Evolutionary conservation across 2,888 invertebrate genomes (phyloP), one percentile per base, ranked within the genome.

Genomic region (Eristalis arbustorum): DNA sequence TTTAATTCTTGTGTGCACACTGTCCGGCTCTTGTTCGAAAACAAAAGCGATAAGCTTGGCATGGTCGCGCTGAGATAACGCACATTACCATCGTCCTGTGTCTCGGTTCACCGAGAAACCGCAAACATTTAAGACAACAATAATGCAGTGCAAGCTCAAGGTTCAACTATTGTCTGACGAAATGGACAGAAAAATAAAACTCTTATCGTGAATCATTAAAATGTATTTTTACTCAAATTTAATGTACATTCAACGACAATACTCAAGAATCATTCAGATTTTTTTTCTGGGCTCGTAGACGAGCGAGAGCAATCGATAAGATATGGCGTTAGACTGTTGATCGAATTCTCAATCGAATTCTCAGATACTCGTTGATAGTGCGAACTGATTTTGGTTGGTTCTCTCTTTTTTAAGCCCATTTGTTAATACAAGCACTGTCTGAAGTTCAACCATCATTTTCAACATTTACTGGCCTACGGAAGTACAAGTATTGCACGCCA

Each of bases 121-220:
- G 59, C 23, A 59, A 59, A 25, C 25, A 59, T 25, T 25, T 14
- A n/a, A 25, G 25, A 57, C 63, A 79, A 49, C 31, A 28, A 68
- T 66, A n/a, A n/a, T 71, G 42, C 66, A 71, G 66, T 49, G 68
- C 40, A 13, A 59, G 63, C 67, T 31, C 71, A 80, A 84, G 71
- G 84, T 78, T 71, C 84, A 69, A 66, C 63, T 63, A 42, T 34
- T 84, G 67, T 77, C 75, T 80, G 79, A 84, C 74, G 56, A 63
- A 80, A 57, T 72, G 25, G 25, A 56, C 18, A 22, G 49, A 69
- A 64, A 31, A 37, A 8, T 8, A 18, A 49, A 18, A 1, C 18
- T 49, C 49, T 49, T 49, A 49, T 49, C 49, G 8, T 49, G 49
- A 18, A 18, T 49, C 49, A 49, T 18, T n/a, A 8, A 49, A 5